Percentiles rank a stretch among this genome's conserved stretches.
These are phyloP conservation scores for Drosophila imparisetae DNA, from an alignment of 2,888 invertebrate species.

Conservation along the genomic window DNA sequence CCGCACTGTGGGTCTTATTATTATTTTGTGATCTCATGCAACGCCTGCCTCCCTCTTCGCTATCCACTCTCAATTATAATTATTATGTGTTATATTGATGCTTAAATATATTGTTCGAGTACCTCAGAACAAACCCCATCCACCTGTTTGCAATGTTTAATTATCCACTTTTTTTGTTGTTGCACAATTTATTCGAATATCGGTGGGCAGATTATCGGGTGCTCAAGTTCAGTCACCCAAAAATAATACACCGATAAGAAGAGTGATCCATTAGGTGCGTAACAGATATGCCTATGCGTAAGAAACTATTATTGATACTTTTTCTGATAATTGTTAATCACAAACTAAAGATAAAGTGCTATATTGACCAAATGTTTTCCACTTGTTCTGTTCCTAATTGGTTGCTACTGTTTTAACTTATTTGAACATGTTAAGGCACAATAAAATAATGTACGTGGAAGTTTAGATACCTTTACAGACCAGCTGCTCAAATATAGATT, in stretches of 20 bases:
- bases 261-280: slow-evolving; percentile 24
- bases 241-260: slow-evolving; percentile 28
- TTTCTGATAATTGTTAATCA: slow-evolving; percentile 20
- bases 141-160: neutral
- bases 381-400: neutral
- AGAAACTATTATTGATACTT: slow-evolving; percentile 7
- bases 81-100: slow-evolving; percentile 76
- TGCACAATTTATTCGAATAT: neutral
- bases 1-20: slow-evolving; percentile 16
- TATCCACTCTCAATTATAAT: slow-evolving; percentile 66
- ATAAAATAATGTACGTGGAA: neutral
- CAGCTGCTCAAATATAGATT: neutral
- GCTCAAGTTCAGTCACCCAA: slow-evolving; percentile 40
- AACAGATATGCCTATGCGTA: slow-evolving; percentile 19
- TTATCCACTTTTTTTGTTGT: slow-evolving; percentile 3
- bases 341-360: slow-evolving; percentile 30
- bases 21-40: slow-evolving; percentile 60
- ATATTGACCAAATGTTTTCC: slow-evolving; percentile 57
- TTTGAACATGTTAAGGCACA: slow-evolving; percentile 1
- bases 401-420: slow-evolving; percentile 33
- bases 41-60: slow-evolving; percentile 14
- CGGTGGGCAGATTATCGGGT: slow-evolving; percentile 17
- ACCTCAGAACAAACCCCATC: slow-evolving; percentile 4
- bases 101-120: slow-evolving; percentile 51
- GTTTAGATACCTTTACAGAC: neutral